Evolutionary conservation across 2,113 vertebrate genomes (phyloP), one percentile per base, ranked within the genome.

Genomic region (Osmerus eperlanus): DNA sequence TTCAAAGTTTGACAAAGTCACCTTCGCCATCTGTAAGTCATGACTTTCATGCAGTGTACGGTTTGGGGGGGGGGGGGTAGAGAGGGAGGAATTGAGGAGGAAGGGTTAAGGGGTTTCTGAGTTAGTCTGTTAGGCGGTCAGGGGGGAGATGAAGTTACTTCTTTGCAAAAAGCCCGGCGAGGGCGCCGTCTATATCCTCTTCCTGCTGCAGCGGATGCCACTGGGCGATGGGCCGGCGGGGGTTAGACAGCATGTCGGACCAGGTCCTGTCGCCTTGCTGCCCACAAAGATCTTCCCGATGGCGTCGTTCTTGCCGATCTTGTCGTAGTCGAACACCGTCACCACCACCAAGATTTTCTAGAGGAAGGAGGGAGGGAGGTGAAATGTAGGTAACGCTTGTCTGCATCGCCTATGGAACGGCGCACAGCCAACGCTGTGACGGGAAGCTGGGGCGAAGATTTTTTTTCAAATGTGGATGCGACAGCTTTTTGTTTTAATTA

Each of bases 311-410:
- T 99, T 99, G 70, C 97, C 97, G 59, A 99, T 93, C 87, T 99
- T 99, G 92, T 99, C 97, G 0, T 99, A 99, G 90, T 99, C 97
- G 85, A 99, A 95, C 85, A 99, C 97, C 0, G 97, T 99, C 87
- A 99, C 94, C 41, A 95, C 96, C 73, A 98, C 97, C 70, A 97
- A 91, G 82, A 99, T 97, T 94, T 99, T 99, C 97, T 99, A 72
- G 18, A n/a, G 66, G 18, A 64, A 19, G 51, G 58, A 55, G 9
- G 59, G 21, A 32, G 19, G 9, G 3, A 54, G 53, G 55, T 28
- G 25, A 28, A 28, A 28, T 28, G 25, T 28, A 28, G 25, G 25
- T 28, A 28, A 28, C 25, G 25, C 25, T 28, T 28, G 25, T 28
- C 25, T 3, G 3, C 25, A 28, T 28, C 25, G 25, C 2, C 25